Evolutionary conservation across 2,797 vertebrate genomes (phyloP), one percentile per base, ranked within the genome.

Genomic region (Pantherophis alleghaniensis): DNA sequence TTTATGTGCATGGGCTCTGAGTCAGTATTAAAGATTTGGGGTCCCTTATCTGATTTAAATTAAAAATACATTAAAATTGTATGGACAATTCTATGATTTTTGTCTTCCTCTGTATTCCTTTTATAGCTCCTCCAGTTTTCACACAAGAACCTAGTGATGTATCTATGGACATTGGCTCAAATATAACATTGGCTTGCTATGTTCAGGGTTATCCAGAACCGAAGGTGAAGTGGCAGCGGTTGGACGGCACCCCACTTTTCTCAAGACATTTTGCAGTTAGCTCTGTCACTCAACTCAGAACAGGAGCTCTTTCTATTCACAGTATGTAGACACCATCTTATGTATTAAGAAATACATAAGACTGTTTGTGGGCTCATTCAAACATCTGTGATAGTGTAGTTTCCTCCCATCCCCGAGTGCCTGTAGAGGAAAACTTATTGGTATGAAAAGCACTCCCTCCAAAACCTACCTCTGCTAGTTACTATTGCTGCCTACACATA

Each of bases 171-270:
- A 98, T 99, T 55, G 98, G 99, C 92, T 98, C 98, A 61, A 98
- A 98, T 5, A 94, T 98, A 96, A 99, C 98, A 0, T 96, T 99
- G 88, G 95, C 95, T 0, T 99, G 99, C 96, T 97, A 97, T 0
- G 98, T 97, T 47, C 97, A 98, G 91, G 99, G 99, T 37, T 97
- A 99, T 95, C 99, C 99, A 0, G 98, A 98, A 37, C 99, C 99
- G 26, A 98, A 97, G 95, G 94, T 99, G 94, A 98, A 96, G 51
- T 99, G 99, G 99, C 97, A 96, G 93, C 97, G 98, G 94, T 95
- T 98, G 89, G 98, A 99, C 7, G 97, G 97, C 3, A 93, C 96
- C 55, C 96, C 97, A 0, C 95, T 99, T 93, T 98, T 98, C 96
- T 98, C 98, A 86, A 97, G 96, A 87, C 98, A 96, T 0, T 98